phyloP scores from a whole-genome alignment of 2,113 vertebrate species.

The Benitochromis conjunctus region DNA sequence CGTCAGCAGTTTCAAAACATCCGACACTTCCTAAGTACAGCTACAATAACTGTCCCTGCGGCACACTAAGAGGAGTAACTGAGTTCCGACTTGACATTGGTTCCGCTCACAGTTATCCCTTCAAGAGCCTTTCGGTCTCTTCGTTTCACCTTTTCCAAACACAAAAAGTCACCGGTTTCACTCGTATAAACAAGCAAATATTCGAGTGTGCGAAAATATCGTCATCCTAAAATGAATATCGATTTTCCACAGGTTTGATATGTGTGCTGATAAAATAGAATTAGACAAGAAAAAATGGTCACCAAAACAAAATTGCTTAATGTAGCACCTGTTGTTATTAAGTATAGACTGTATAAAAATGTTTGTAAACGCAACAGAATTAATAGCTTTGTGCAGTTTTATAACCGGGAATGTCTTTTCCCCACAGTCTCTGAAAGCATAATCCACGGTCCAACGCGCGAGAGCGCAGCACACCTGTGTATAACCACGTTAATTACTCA shows the following conservation, averaged over 20 bases:
- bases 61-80: neutral
- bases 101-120: neutral
- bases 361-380: neutral
- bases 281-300: neutral
- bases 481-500: neutral
- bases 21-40: neutral
- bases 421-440: neutral
- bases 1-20: neutral
- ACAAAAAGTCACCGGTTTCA: neutral
- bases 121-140: neutral
- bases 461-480: neutral
- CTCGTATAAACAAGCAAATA: neutral
- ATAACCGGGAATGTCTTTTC: rapidly evolving
- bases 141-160: neutral
- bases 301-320: neutral
- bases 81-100: slow-evolving; percentile 26
- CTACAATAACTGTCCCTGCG: neutral
- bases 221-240: neutral
- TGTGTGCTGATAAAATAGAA: neutral
- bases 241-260: neutral
- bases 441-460: neutral
- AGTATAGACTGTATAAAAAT: neutral
- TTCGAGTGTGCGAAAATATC: neutral
- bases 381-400: neutral
- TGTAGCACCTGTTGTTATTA: rapidly evolving